A percentile compares a stretch with the other conserved stretches of the same genome.
phyloP scores from a whole-genome alignment of 2,113 vertebrate species.

The Thermophis baileyi region DNA sequence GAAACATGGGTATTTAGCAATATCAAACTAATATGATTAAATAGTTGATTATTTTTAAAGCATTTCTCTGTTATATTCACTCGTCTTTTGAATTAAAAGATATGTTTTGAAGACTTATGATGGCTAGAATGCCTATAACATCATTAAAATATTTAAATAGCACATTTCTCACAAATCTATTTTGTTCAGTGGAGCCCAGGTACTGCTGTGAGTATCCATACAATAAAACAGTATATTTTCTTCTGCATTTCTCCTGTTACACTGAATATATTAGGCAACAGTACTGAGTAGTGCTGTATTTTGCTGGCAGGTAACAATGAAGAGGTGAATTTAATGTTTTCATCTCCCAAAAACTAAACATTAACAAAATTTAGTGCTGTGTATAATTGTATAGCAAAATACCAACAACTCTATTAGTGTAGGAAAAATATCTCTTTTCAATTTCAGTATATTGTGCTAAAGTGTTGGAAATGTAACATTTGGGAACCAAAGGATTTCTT shows the following conservation, averaged over 20 bases:
- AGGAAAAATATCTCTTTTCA: not conserved
- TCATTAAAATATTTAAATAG: not conserved
- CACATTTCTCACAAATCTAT: not conserved
- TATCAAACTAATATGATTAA: not conserved
- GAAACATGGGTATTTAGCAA: not conserved
- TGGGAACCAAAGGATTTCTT: not conserved
- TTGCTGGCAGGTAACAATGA: not conserved
- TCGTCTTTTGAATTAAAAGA: not conserved
- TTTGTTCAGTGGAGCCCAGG: not conserved
- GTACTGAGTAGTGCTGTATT: not conserved
- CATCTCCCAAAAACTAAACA: not conserved
- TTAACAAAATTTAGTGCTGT: not conserved
- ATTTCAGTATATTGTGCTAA: not conserved
- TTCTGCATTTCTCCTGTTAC: not conserved
- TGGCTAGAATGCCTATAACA: not conserved
- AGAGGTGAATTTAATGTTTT: not conserved
- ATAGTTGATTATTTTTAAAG: not conserved
- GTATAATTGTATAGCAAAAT: not conserved
- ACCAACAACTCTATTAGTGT: not conserved
- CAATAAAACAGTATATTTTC: not conserved
- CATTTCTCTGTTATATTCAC: not conserved
- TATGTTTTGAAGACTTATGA: not conserved
- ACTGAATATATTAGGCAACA: not conserved
- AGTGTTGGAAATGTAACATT: not conserved
- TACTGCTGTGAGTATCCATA: not conserved